These are phyloP conservation scores for Sparidentex hasta DNA, from an alignment of 2,797 vertebrate species.

Conservation along the genomic window DNA sequence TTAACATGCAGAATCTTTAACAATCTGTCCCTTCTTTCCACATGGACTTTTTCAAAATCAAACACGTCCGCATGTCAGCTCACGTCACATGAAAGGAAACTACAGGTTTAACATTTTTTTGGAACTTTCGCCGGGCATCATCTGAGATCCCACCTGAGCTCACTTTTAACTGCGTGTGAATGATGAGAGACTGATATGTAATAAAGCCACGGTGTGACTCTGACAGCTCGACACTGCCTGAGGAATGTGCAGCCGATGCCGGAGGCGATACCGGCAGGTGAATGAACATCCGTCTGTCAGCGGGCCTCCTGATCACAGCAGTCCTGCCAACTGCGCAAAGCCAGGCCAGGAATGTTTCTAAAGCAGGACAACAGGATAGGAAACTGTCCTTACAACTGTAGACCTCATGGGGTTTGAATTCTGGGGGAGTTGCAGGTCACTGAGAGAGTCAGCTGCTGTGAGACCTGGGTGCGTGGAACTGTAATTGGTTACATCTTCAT, in stretches of 20 bases:
- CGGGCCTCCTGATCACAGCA: constrained; percentile 73
- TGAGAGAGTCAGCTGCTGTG: constrained; percentile 5
- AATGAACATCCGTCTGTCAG: constrained; percentile 79
- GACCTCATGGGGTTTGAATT: constrained; percentile 18
- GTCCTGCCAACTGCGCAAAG: constrained; percentile 63
- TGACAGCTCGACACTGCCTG: constrained; percentile 57
- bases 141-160: constrained; percentile 29
- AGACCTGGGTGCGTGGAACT: neutral
- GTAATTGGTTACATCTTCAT: neutral
- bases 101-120: constrained; percentile 10
- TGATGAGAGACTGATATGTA: constrained; percentile 57
- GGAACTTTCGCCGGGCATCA: constrained; percentile 11
- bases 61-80: neutral
- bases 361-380: constrained; percentile 30
- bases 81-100: constrained; percentile 13
- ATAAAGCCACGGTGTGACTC: constrained; percentile 57
- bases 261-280: constrained; percentile 76
- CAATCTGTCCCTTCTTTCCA: neutral
- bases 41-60: neutral
- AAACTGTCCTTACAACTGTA: constrained; percentile 21
- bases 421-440: constrained; percentile 1
- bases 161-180: constrained; percentile 43
- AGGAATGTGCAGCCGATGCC: constrained; percentile 79
- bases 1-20: neutral
- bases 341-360: constrained; percentile 57